A percentile compares a stretch with the other conserved stretches of the same genome.
phyloP scores from a whole-genome alignment of 2,113 vertebrate genomes.

The Ammodytes dubius region DNA sequence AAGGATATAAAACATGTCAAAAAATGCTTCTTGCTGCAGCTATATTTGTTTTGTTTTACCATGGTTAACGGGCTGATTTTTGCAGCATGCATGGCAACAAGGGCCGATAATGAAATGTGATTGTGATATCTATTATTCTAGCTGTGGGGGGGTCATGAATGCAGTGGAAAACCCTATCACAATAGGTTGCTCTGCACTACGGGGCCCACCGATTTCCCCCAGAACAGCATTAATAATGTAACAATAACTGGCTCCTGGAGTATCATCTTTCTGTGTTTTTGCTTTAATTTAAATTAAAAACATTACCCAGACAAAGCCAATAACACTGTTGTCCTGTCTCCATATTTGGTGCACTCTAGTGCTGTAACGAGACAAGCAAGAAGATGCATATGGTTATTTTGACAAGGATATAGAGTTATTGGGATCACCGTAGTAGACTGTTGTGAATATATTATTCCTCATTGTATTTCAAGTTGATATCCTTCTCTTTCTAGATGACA shows the following conservation, averaged over 20 bases:
- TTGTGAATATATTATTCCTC: neutral
- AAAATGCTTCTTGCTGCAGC: slow-evolving; percentile 5
- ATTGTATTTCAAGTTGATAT: neutral
- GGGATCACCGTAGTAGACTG: slow-evolving; percentile 28
- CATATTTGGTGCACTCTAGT: neutral
- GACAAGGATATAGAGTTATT: neutral
- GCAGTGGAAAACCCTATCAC: slow-evolving; percentile 12
- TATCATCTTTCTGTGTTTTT: neutral
- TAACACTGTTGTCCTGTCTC: neutral
- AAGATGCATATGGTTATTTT: neutral
- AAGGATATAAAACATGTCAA: slow-evolving; percentile 20
- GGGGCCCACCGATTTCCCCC: neutral
- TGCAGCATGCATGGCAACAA: slow-evolving; percentile 5
- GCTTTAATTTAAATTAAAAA: neutral
- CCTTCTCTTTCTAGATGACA: slow-evolving; percentile 88
- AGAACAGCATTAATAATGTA: slow-evolving; percentile 42
- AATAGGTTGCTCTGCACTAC: neutral
- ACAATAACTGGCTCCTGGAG: neutral
- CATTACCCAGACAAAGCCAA: neutral
- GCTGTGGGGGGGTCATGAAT: slow-evolving; percentile 12
- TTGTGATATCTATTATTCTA: slow-evolving; percentile 38
- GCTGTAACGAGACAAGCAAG: neutral
- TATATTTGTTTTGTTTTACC: slow-evolving; percentile 23
- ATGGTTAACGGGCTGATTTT: slow-evolving; percentile 32
- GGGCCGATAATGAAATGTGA: slow-evolving; percentile 34